Evolutionary conservation across 2,888 invertebrate genomes (phyloP).

Genomic region (Theodoxus fluviatilis): DNA sequence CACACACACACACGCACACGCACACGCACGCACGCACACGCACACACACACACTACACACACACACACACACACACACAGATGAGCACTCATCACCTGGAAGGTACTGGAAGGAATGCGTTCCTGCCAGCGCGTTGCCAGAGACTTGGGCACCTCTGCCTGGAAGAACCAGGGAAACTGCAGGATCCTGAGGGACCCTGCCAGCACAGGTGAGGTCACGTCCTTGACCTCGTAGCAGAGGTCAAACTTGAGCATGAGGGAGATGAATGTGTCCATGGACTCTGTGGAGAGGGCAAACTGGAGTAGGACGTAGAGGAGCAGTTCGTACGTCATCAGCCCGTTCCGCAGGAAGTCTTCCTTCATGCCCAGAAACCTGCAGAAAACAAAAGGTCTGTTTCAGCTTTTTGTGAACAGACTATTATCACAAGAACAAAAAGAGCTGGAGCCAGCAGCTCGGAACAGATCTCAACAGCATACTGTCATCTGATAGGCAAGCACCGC

Average conservation of each 20-base stretch:
- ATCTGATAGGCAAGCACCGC: too few species aligned
- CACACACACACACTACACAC: too few species aligned
- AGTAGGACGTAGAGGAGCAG: constrained; percentile 49
- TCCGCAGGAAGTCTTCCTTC: constrained; percentile 47
- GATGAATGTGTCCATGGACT: constrained; percentile 50
- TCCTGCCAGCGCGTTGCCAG: constrained; percentile 44
- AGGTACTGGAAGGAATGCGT: constrained; percentile 32
- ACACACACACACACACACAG: too few species aligned
- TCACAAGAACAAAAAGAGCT: too few species aligned
- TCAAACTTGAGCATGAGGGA: constrained; percentile 56
- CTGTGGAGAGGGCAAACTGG: constrained; percentile 46
- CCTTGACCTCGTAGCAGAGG: constrained; percentile 52
- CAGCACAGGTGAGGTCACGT: constrained; percentile 36
- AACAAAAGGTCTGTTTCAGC: too few species aligned
- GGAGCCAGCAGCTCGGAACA: too few species aligned
- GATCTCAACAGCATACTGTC: too few species aligned
- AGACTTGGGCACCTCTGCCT: constrained; percentile 39
- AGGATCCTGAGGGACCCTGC: constrained; percentile 43
- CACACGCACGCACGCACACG: too few species aligned
- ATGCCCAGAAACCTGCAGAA: constrained; percentile 44
- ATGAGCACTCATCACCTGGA: too few species aligned
- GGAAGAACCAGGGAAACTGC: constrained; percentile 58
- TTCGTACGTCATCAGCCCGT: constrained; percentile 51
- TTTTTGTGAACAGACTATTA: too few species aligned
- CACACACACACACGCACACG: too few species aligned